Evolutionary conservation across 2,113 vertebrate genomes (phyloP), one percentile per base, ranked within the genome.

Genomic region (Pterocles burchelli): DNA sequence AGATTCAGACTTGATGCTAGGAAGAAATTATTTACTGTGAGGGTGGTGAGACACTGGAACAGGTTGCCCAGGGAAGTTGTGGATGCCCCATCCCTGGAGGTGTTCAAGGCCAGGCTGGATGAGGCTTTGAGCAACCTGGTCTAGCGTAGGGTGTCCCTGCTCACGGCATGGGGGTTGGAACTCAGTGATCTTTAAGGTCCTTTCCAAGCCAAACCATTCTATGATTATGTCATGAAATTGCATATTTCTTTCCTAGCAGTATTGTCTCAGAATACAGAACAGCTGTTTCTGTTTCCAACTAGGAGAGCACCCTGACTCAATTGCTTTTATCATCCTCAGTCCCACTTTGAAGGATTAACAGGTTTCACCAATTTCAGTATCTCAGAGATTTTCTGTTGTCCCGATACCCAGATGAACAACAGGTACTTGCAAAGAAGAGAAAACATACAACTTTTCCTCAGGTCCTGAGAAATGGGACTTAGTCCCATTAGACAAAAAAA

Each of bases 191-290:
- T 38, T 38, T 38, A 38, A 38, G 38, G 38, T 38, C 38, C 38
- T 38, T 38, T 38, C 38, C 38, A 38, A 38, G 38, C 38, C 38
- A 9, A 38, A 38, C 38, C 38, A 38, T 38, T 38, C 38, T 38
- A 38, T 38, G 38, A 38, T 38, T 67, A 26, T 29, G 0, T 48
- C 10, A 52, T 11, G 13, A 89, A 73, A 63, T 38, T 13, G 11
- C 0, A 0, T 22, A 41, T 22, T 4, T 73, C 6, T 66, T 74
- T 75, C n/a, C 48, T 49, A 82, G 36, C 2, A 73, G 17, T 13
- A n/a, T 28, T 41, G 21, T 86, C 58, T 84, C 34, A 68, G 45
- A 77, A 77, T 29, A 21, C 34, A 55, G 25, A 90, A 46, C 2
- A 52, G 7, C 18, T 34, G 6, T 31, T 90, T 66, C 26, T 33